Conservation (phyloP, 2,797 vertebrate genomes). For the Parauchenoglanis ngamensis region DNA sequence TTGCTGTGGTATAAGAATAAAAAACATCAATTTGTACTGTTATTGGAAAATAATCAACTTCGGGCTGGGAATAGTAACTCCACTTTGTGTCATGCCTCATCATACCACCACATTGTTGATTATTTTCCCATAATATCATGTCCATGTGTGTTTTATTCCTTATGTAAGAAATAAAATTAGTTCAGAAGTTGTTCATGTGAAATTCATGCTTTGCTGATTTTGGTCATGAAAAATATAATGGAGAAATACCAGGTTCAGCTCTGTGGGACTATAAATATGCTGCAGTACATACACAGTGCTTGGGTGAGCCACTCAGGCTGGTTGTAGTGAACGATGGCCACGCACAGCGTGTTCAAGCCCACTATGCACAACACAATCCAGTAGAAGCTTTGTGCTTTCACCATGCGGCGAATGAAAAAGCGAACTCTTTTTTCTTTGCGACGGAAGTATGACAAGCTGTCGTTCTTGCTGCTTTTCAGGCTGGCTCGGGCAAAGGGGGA, state of each 20-base stretch:
- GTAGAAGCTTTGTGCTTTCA: constrained; percentile 97
- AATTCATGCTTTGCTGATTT: not conserved
- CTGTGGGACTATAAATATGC: not conserved
- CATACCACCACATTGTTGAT: not conserved
- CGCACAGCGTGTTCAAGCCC: constrained; percentile 93
- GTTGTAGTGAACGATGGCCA: constrained; percentile 94
- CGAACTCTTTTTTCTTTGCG: constrained; percentile 94
- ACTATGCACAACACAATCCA: constrained; percentile 95
- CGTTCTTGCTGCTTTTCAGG: constrained; percentile 88
- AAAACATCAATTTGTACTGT: not conserved
- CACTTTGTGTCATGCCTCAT: not conserved
- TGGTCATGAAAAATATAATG: not conserved
- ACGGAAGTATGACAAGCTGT: constrained; percentile 90
- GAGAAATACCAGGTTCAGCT: not conserved
- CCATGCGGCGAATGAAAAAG: constrained; percentile 96
- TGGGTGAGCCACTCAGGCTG: constrained; percentile 89
- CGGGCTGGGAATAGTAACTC: not conserved
- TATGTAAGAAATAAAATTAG: not conserved
- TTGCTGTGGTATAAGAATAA: not conserved
- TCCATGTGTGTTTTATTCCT: not conserved
- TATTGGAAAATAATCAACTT: not conserved
- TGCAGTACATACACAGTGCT: constrained; percentile 83
- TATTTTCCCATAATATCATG: not conserved
- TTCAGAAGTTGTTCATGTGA: too few species aligned
- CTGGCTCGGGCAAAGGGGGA: constrained; percentile 93